Base-by-base conservation (phyloP, 2,113 vertebrate species). In the Sturnus vulgaris region DNA sequence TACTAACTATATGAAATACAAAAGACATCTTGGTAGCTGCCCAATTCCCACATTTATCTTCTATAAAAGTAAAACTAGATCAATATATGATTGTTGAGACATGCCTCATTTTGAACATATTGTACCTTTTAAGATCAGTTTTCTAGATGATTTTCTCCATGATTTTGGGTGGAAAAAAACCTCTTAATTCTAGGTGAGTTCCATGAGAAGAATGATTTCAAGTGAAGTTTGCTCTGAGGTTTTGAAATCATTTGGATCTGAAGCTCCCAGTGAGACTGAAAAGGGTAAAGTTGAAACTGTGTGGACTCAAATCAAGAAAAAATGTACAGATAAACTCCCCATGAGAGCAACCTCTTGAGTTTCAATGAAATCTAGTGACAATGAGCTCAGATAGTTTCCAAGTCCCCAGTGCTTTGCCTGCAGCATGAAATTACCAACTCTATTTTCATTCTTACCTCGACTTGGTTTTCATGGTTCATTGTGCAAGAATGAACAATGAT, bases 381-480 rank as follows among this genome's bases (percentile, higher is more conserved):
- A 90, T 86, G 47, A 90, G 71, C 66, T 96, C 84, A 90, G 88
- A 65, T 88, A 76, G 73, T 97, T 95, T 94, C 15, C 60, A 91
- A 94, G 83, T 80, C 33, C 61, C 81, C 52, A 63, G 95, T 92
- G 65, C 85, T 89, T 94, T 97, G 86, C 93, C 66, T 86, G 86
- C 53, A 94, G 88, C 94, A 91, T 86, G 50, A 97, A 96, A 97
- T 70, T 71, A 95, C 89, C 76, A 88, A 87, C 84, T 78, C 35
- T 78, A 79, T 93, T 92, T 93, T 95, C 80, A 93, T 97, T 97
- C 93, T 85, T 96, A 96, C 82, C 86, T 97, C 20, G 24, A 94
- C 89, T 97, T 98, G 91, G 69, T 97, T 97, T 96, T 96, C 92
- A 97, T 87, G 95, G 96, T 96, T 98, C 94, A 96, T 80, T 97